Percentiles rank a stretch among this genome's conserved stretches.
These are phyloP conservation scores for Drosophila quadrilineata DNA, from an alignment of 1,140 invertebrate species.

Conservation along the genomic window DNA sequence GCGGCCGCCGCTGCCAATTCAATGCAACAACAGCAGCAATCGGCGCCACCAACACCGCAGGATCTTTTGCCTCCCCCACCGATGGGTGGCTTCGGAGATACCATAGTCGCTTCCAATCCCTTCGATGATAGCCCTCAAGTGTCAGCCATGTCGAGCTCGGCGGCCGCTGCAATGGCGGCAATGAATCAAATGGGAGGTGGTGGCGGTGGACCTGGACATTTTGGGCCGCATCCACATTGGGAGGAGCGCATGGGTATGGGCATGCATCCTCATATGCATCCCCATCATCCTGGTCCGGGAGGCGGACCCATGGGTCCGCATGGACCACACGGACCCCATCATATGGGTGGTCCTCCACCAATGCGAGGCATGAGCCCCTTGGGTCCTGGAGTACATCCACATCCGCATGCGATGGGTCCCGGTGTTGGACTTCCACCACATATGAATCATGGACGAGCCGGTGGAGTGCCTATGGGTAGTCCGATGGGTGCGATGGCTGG, in stretches of 20 bases:
- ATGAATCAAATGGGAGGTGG: conserved; percentile 82
- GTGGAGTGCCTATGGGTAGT: conserved; percentile 75
- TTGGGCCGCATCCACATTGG: conserved; percentile 82
- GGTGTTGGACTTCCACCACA: conserved; percentile 76
- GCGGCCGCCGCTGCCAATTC: conserved; percentile 81
- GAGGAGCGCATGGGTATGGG: conserved; percentile 78
- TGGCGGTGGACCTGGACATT: conserved; percentile 58
- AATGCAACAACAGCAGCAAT: conserved; percentile 82
- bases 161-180: conserved; percentile 83
- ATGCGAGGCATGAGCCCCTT: conserved; percentile 88
- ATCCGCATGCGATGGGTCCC: conserved; percentile 75
- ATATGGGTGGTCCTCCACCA: conserved; percentile 83
- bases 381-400: conserved; percentile 79
- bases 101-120: conserved; percentile 96
- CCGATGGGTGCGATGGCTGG: conserved; percentile 82
- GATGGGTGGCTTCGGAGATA: conserved; percentile 93
- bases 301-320: conserved; percentile 64
- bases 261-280: conserved; percentile 81
- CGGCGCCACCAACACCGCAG: conserved; percentile 84
- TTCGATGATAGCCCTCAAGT: conserved; percentile 94
- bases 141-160: conserved; percentile 69
- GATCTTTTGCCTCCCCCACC: conserved; percentile 91
- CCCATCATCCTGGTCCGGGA: conserved; percentile 82
- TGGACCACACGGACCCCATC: conserved; percentile 80
- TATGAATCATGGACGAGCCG: conserved; percentile 76